Base-by-base conservation (phyloP, 2,797 vertebrate species). In the Eulemur mongoz region DNA sequence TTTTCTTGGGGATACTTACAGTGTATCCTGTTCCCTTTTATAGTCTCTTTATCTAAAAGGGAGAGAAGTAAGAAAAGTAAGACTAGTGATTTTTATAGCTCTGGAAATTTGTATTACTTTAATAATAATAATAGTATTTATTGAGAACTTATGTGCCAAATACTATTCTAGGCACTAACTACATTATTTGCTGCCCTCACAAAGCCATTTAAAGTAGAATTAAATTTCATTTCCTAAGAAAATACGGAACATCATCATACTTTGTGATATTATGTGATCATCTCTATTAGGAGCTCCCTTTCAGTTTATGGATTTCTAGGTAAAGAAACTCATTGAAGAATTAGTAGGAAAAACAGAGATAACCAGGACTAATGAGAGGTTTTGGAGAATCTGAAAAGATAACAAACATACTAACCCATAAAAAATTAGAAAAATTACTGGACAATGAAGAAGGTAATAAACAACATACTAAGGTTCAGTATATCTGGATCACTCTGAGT, bases 31-130 rank as follows among this genome's bases (percentile, higher is more conserved):
- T 69, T 76, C 15, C 54, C 22, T 88, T 92, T 81, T 61, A 69
- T 40, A 70, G 3, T 78, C 48, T 91, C 43, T 93, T 83, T 80
- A 75, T 73, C 35, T 85, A 75, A 83, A 80, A 88, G n/a, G 50
- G n/a, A 89, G n/a, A 85, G 25, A 91, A 67, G 9, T 73, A 82
- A 89, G 38, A n/a, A 70, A 96, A 86, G 22, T 63, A 59, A 63
- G 20, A 63, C 40, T 40, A 88, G 32, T 43, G 54, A 63, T 54
- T 80, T 67, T 89, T n/a, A 85, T 23, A 73, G 35, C n/a, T 88
- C 61, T 95, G 54, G 38, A 88, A 81, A 85, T 78, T 88, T 78
- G 61, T 9, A 69, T 94, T 95, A 89, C 13, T 93, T 94, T 82
- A 54, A 70, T 59, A 70, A 78, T 40, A 30, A 78, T 75, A 38